Conservation (phyloP, 2,113 vertebrate genomes). For the Trichomycterus rosablanca region DNA sequence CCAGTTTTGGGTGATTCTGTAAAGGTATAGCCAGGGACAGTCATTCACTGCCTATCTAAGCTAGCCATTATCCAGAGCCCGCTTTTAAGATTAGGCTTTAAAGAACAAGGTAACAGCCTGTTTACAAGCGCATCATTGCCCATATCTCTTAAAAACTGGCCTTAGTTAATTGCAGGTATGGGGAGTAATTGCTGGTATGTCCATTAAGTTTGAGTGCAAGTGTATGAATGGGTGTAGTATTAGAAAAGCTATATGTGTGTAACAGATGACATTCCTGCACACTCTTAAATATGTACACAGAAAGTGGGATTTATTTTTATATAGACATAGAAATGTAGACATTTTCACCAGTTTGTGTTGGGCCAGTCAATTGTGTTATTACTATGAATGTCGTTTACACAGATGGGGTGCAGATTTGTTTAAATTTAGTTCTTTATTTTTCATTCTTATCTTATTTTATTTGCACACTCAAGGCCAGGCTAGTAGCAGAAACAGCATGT, state of each 20-base stretch:
- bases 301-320: constrained; percentile 68
- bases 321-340: constrained; percentile 55
- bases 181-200: no score
- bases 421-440: constrained; percentile 2
- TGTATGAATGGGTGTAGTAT: constrained; percentile 15
- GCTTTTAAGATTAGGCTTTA: constrained; percentile 57
- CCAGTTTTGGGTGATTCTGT: constrained; percentile 12
- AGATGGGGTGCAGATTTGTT: constrained; percentile 38
- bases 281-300: constrained; percentile 50
- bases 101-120: constrained; percentile 58
- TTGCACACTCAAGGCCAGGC: no score
- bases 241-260: constrained; percentile 32
- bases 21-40: constrained; percentile 18
- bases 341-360: constrained; percentile 52
- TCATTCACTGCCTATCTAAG: constrained; percentile 34
- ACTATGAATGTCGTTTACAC: constrained; percentile 43
- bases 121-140: constrained; percentile 60
- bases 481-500: neutral
- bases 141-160: constrained; percentile 62
- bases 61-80: constrained; percentile 48
- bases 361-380: constrained; percentile 36
- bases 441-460: constrained; percentile 11
- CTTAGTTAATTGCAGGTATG: constrained; percentile 67
- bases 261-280: constrained; percentile 34
- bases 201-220: constrained; percentile 21